phyloP scores from a whole-genome alignment of 2,113 vertebrate species.

The Monarcha castaneiventris region DNA sequence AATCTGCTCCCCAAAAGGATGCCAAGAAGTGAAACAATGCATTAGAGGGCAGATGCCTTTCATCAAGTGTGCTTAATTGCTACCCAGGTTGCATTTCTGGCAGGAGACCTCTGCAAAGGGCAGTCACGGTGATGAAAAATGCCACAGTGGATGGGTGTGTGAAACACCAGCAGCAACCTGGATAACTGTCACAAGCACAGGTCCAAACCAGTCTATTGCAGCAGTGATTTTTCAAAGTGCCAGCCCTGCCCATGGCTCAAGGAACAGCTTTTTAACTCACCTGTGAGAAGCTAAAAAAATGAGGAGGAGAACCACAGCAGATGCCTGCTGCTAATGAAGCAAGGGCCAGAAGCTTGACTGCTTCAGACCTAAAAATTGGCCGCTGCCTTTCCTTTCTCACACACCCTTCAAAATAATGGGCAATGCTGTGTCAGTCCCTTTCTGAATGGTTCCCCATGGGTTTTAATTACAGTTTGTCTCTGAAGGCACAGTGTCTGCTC shows the following conservation, averaged over 20 bases:
- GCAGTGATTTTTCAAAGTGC: background rate
- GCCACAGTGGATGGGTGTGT: background rate
- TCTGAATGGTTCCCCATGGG: rapidly evolving
- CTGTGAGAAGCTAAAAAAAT: background rate
- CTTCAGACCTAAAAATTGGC: background rate
- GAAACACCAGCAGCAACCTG: background rate
- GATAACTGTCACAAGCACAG: background rate
- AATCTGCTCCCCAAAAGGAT: background rate
- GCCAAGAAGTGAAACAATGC: background rate
- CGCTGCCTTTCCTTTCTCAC: background rate
- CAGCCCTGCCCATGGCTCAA: background rate
- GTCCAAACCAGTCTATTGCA: background rate
- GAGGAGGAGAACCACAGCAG: background rate
- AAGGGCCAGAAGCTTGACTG: background rate
- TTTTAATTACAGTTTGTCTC: background rate
- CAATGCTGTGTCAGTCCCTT: background rate
- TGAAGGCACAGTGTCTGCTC: background rate
- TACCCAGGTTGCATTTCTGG: background rate
- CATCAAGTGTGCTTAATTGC: background rate
- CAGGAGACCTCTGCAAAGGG: background rate
- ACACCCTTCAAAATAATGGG: background rate
- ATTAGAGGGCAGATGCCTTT: background rate
- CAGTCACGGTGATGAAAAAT: background rate
- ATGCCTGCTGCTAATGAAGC: background rate
- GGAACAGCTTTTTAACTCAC: background rate